Evolutionary conservation across 2,888 invertebrate genomes (phyloP).

Genomic region (Ptilodon capucinus): DNA sequence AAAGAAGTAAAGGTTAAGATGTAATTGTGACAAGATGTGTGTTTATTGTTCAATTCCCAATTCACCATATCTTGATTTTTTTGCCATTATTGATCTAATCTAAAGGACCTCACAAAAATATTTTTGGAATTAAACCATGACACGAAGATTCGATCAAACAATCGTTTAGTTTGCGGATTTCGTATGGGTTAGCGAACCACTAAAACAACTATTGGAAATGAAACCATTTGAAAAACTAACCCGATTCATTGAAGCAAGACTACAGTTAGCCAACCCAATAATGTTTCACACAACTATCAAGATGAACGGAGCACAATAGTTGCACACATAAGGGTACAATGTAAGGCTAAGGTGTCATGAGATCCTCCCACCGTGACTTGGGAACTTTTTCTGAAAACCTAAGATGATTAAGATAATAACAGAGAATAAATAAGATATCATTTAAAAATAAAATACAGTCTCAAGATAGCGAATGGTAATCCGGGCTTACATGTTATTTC

Average conservation of each 20-base stretch:
- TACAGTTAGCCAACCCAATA: slow-evolving; percentile 11
- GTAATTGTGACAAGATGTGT: too few species aligned
- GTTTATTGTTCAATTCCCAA: too few species aligned
- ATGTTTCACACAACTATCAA: slow-evolving; percentile 11
- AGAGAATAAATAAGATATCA: background rate
- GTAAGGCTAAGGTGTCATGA: slow-evolving; percentile 6
- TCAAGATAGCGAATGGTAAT: too few species aligned
- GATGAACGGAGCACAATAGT: slow-evolving; percentile 15
- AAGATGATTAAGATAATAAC: background rate
- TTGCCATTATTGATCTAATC: too few species aligned
- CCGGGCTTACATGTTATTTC: too few species aligned
- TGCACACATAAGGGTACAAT: slow-evolving; percentile 13
- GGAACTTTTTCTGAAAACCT: background rate
- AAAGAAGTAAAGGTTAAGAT: too few species aligned
- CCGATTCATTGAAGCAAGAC: background rate
- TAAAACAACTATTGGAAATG: background rate
- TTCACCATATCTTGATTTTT: too few species aligned
- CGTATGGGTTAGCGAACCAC: too few species aligned
- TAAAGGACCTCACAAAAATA: too few species aligned
- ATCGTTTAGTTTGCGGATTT: too few species aligned
- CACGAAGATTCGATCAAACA: too few species aligned
- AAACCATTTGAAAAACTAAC: background rate
- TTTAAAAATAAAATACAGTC: background rate
- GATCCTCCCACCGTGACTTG: slow-evolving; percentile 21
- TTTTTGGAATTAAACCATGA: too few species aligned